Evolutionary conservation across 2,888 invertebrate genomes (phyloP), one percentile per base, ranked within the genome.

Genomic region (Rhagonycha fulva): DNA sequence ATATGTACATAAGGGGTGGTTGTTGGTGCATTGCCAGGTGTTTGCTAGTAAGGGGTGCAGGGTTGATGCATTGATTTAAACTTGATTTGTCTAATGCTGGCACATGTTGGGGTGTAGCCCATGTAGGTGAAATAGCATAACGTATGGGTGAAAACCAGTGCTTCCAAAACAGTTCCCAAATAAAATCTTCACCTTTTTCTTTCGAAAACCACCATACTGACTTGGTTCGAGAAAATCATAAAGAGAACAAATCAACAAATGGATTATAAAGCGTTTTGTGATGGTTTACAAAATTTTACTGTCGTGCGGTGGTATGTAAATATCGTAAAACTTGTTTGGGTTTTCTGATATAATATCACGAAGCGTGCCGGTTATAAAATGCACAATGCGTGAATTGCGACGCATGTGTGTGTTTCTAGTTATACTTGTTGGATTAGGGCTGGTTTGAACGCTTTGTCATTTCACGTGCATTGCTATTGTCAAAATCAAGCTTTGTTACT

Each of bases 361-460:
- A 83, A 86, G 85, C 85, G 86, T 86, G 86, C 86, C 85, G 83
- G 82, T 85, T 84, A 84, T 84, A 83, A 82, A 84, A 80, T 82
- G 80, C 79, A 78, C 81, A 81, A 77, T 77, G 76, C 77, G 74
- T 77, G 76, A 75, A 79, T 79, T 76, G 78, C 76, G 80, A 78
- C 82, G 84, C 85, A 85, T 85, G 84, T 47, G 47, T 87, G 86
- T 86, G 86, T 86, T 87, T 87, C 87, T 85, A 87, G 86, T 86
- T 85, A 86, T 86, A 87, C 87, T 87, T 87, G 87, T 86, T 85
- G 86, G 87, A 87, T 87, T 87, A 87, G 85, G 87, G 87, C 87
- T 87, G 87, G 87, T 85, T 86, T 84, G 82, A 80, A 81, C 84
- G 85, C 86, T 86, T 87, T 87, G 87, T 87, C 85, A 82, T 84